Base-by-base conservation (phyloP, 2,797 vertebrate genomes). In the Sebastes steindachneri region DNA sequence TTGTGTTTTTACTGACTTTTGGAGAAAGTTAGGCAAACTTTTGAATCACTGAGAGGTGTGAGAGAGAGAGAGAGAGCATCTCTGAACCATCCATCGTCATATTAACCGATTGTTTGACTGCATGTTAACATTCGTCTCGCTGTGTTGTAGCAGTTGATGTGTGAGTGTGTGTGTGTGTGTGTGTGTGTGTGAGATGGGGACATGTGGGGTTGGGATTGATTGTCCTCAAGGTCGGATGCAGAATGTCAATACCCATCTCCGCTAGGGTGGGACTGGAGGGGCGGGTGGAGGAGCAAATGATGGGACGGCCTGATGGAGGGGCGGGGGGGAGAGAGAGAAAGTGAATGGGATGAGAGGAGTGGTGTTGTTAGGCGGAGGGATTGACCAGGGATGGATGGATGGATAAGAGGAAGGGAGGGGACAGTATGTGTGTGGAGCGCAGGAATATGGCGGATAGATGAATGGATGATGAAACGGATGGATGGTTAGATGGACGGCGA, bases 161-260 rank as follows among this genome's bases (percentile, higher is more conserved):
- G 63, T 71, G 33, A 57, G 55, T 77, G 81, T 74, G 75, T 69
- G 68, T 75, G 54, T 33, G 62, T 75, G 57, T 29, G 28, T 25
- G 45, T 21, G 57, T 71, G 77, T 68, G 70, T 17, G 37, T 29
- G 85, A 77, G 86, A 84, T 69, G 71, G 88, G 88, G 90, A 92
- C 84, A 89, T 90, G 88, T 84, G 87, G 91, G 89, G 87, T 82
- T 86, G 89, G 77, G 88, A 96, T 95, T 95, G 95, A 96, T 96
- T 88, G 91, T 93, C 90, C 93, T 95, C 95, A 96, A 95, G 95
- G 95, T 96, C 93, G 89, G 92, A 94, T 93, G 90, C 84, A 91
- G 83, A 93, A 95, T 85, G 93, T 96, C 95, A 90, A 93, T 92
- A 92, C 74, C 93, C 90, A 93, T 95, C 93, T 94, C 88, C 72